Conservation (phyloP, 2,113 vertebrate genomes). For the Rhea pennata region DNA sequence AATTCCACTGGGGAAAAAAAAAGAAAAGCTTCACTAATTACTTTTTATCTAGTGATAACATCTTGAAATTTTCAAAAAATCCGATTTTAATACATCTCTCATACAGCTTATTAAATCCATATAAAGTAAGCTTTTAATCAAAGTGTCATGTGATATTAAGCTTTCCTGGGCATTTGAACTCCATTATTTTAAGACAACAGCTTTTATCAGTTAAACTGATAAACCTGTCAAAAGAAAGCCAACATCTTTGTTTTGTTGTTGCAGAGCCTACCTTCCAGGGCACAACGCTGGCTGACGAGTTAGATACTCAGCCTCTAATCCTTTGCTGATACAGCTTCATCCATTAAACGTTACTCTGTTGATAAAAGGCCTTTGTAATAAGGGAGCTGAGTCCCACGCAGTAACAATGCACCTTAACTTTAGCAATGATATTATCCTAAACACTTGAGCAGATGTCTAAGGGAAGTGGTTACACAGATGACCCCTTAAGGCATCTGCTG, state of each 20-base stretch:
- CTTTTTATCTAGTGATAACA: background rate
- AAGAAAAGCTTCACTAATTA: background rate
- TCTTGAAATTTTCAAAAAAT: background rate
- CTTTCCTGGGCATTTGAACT: background rate
- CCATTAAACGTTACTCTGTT: background rate
- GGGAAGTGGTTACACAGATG: too few species aligned
- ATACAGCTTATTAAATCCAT: background rate
- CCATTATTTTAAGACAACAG: background rate
- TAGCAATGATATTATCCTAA: too few species aligned
- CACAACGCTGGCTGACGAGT: background rate
- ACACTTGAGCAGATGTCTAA: too few species aligned
- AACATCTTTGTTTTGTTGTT: background rate
- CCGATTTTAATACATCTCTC: background rate
- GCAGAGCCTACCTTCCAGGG: background rate
- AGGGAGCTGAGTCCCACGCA: background rate
- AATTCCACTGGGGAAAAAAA: too few species aligned
- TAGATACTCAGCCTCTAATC: background rate
- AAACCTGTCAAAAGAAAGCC: background rate
- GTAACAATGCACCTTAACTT: too few species aligned
- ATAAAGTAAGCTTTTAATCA: background rate
- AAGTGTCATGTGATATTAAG: too few species aligned
- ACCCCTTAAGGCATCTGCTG: too few species aligned
- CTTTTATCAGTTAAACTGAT: too few species aligned
- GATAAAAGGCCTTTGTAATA: background rate
- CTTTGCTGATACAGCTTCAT: background rate